Evolutionary conservation across 2,113 vertebrate species (phyloP), one percentile per base, ranked within the genome.

Genomic region (Leptodactylus fuscus): DNA sequence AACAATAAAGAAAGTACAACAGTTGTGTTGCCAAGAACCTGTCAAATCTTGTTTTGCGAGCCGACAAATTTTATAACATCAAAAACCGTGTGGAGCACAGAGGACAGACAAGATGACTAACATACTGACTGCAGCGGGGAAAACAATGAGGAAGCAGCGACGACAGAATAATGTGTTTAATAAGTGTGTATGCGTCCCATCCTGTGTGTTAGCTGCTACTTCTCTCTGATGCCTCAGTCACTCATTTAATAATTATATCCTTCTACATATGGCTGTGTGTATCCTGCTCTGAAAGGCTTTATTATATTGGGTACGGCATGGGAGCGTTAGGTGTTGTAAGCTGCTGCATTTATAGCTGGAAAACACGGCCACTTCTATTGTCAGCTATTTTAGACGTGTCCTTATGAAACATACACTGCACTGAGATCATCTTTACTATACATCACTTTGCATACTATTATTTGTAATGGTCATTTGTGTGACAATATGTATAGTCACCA

Each of bases 11-110:
- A 73, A 55, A 83, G 53, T 60, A 82, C 20, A n/a, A 73, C 29
- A 71, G 69, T 58, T 60, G 69, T 2, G 20, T 38, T 83, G 81
- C 81, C 69, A 74, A 73, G 49, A 83, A 55, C 49, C 81, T 83
- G 81, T 83, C 81, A 41, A 22, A 73, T 83, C 69, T 38, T n/a
- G 67, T 82, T 82, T 81, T 73, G 49, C 81, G 48, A 82, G 15
- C 22, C 29, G 81, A 71, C 65, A 82, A 82, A 82, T 82, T 82
- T 36, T 55, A 58, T 38, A 74, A 83, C 51, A 55, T 55, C 49
- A 73, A 58, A 83, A 83, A 58, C 32, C 49, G 65, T 41, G 67
- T 29, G 70, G 24, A 36, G 75, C 38, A 62, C 34, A 60, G 77
- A 80, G 36, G 77, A 80, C 77, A 80, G 51, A 60, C 53, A 60